phyloP scores from a whole-genome alignment of 2,888 invertebrate species.

The Eulithis prunata region DNA sequence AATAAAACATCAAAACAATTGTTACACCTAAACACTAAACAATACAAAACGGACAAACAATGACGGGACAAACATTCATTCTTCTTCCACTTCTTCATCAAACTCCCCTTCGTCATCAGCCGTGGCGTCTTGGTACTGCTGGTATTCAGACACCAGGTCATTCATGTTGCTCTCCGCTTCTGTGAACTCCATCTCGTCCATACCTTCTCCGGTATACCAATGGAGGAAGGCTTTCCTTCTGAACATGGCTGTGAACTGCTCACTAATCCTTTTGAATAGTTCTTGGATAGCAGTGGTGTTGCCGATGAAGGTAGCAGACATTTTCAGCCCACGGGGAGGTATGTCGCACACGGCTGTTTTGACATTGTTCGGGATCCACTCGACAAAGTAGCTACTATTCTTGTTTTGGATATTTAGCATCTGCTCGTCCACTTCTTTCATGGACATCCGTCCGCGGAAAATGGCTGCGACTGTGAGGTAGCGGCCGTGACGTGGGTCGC shows the following conservation, averaged over 20 bases:
- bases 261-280: conserved; percentile 93
- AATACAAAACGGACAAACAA: conserved; percentile 52
- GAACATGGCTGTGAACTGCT: conserved; percentile 96
- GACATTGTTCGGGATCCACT: conserved; percentile 92
- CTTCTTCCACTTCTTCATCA: conserved; percentile 88
- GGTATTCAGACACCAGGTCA: conserved; percentile 94
- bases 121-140: conserved; percentile 96
- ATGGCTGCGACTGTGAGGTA: conserved; percentile 95
- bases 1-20: conserved; percentile 50
- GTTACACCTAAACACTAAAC: conserved; percentile 63
- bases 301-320: conserved; percentile 95
- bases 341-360: conserved; percentile 93
- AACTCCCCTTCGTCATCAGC: conserved; percentile 94
- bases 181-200: conserved; percentile 98
- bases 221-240: conserved; percentile 97
- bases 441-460: conserved; percentile 95
- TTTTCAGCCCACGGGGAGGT: conserved; percentile 89
- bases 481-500: conserved; percentile 94
- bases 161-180: conserved; percentile 98
- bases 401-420: conserved; percentile 91
- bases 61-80: conserved; percentile 63
- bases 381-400: conserved; percentile 90
- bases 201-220: conserved; percentile 98
- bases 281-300: conserved; percentile 95
- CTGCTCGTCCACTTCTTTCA: conserved; percentile 95